Base-by-base conservation (phyloP, 2,797 vertebrate species). In the Tarsius wallacei region DNA sequence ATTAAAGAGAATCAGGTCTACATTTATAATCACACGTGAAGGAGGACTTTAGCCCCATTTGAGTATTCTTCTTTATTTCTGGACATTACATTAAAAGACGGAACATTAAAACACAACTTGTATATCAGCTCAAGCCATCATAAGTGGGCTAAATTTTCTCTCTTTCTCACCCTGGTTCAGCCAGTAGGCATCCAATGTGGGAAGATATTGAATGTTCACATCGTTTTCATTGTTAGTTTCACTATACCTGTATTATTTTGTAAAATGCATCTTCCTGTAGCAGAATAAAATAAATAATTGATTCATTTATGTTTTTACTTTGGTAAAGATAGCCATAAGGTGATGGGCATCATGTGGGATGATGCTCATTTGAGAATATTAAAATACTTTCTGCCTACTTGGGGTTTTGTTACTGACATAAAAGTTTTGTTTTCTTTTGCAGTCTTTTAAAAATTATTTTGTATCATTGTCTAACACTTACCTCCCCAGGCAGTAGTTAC, bases 351-450 rank as follows among this genome's bases (percentile, higher is more conserved):
- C n/a, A 36, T 14, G 47, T 7, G 1, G 61, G 49, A 42, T 9
- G 59, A 1, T 55, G 31, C 85, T 57, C 49, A 66, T 80, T 66
- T 89, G 26, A 89, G 51, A 47, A 63, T 17, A 83, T 28, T 94
- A 93, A 92, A 80, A 87, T 90, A 31, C 47, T 87, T 73, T 80
- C 36, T 76, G 31, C 14, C 74, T 91, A 9, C 51, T 83, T 59
- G n/a, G n/a, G 36, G 49, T 84, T 83, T 89, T 64, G 71, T 61
- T 96, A 93, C 61, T 89, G 28, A 89, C 55, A 36, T 71, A 59
- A 87, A 97, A 87, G 14, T 82, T 94, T 70, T 93, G 42, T 78
- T 93, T 97, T 53, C 33, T 88, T 95, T 57, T 66, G 21, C 19
- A 64, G 26, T 77, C 36, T 93, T 91, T 95, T 86, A 88, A 70